Base-by-base conservation (phyloP, 2,797 vertebrate genomes). In the Sus cebifrons region DNA sequence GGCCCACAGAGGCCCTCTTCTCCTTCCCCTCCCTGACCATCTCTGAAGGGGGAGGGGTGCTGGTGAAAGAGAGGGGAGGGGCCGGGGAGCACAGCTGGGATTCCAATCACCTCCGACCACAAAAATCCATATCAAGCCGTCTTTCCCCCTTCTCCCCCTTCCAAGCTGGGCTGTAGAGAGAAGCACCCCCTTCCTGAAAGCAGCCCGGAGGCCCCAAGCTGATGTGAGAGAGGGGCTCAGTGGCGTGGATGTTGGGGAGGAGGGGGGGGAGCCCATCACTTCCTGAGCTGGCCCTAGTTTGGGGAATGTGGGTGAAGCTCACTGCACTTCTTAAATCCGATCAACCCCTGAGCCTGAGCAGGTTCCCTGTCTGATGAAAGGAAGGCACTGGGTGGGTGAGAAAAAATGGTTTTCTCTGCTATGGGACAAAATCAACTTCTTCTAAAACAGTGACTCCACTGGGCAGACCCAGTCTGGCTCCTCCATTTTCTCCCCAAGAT, bases 21-120 rank as follows among this genome's bases (percentile, higher is more conserved):
- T 18, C 60, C 40, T 67, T 67, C 75, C n/a, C 36, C 58, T 82
- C 62, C 36, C 65, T 74, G 64, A 23, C 92, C 54, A 88, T 93
- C 93, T 83, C 91, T 78, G 89, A 74, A 91, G 36, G n/a, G 87
- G 82, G 64, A 92, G 49, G 64, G 82, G 32, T 89, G 18, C 64
- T 96, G 64, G 65, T 71, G 36, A 27, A 74, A 29, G 15, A 77
- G n/a, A 40, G 18, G 75, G 79, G 64, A 86, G 36, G 87, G 94
- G 18, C 60, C 78, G 23, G 70, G 78, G 73, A 93, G 17, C 86
- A 94, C 82, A 23, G 32, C 81, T 64, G 23, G 29, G 94, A 54
- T 75, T 96, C 78, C 78, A 56, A 74, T 93, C 91, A 95, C 95
- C 82, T 95, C 89, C 20, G 15, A 97, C 91, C 91, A 75, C 85